A percentile compares a stretch with the other conserved stretches of the same genome.
Evolutionary conservation across 2,113 vertebrate species (phyloP).

Genomic region (Nettapus auritus): DNA sequence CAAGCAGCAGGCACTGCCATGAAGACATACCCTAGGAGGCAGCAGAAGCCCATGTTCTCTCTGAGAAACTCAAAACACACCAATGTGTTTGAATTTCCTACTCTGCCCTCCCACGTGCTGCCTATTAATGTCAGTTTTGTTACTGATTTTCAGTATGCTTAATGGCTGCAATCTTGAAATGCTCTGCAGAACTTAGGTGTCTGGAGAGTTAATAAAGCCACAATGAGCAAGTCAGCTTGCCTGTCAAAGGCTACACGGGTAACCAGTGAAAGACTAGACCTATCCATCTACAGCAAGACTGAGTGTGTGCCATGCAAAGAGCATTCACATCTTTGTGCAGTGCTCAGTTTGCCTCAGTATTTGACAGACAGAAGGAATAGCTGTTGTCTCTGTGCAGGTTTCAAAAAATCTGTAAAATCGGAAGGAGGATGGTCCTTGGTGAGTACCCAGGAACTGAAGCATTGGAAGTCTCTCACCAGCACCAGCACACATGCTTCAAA

Average conservation of each 20-base stretch:
- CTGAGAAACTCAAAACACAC: neutral
- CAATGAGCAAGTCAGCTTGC: neutral
- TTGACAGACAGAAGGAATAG: neutral
- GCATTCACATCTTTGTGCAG: neutral
- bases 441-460: neutral
- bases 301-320: neutral
- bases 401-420: neutral
- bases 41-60: slow-evolving; percentile 35
- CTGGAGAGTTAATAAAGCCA: neutral
- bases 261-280: neutral
- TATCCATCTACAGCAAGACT: neutral
- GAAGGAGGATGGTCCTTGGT: neutral
- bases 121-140: neutral
- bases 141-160: neutral
- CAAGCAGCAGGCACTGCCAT: neutral
- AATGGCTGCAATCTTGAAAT: neutral
- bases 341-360: neutral
- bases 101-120: neutral
- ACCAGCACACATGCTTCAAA: neutral
- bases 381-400: neutral
- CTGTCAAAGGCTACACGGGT: neutral
- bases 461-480: neutral
- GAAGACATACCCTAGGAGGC: slow-evolving; percentile 55
- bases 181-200: neutral
- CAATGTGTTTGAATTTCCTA: neutral